Base-by-base conservation (phyloP, 1,140 invertebrate species). In the Cheumatopsyche charites region DNA sequence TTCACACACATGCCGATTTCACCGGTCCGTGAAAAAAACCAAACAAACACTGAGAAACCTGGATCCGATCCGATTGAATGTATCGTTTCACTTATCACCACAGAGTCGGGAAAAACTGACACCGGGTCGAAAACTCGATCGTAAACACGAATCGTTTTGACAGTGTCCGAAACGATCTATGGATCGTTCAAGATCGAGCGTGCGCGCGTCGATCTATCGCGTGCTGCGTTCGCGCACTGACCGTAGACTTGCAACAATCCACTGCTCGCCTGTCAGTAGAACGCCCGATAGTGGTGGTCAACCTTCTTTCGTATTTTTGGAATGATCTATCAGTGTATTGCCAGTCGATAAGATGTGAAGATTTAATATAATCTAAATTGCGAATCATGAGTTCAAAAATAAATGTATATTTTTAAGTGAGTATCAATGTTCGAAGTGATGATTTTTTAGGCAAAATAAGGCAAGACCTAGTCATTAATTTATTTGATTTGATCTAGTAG, bases 231-330 rank as follows among this genome's bases (percentile, higher is more conserved):
- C 25, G 66, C 45, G 66, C 66, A 68, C 66, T 68, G 66, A 65
- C 13, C 47, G 13, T 25, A 26, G 11, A 23, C 26, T 25, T 17
- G 65, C 65, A 23, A n/a, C 29, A 3, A 15, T 15, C 63, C 12
- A 66, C 66, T 68, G 43, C 43, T 47, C 66, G 55, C 47, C 66
- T 68, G 66, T 68, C 66, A 55, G 47, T 41, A 23, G 47, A 67
- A 13, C 26, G 23, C 21, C 13, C 4, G 7, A 6, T 41, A 41
- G 66, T 36, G 26, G 43, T 68, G 6, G 26, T 9, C 23, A 68
- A 68, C 66, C 4, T 55, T 68, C 29, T 55, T 55, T 13, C 5
- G 9, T n/a, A n/a, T n/a, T n/a, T n/a, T n/a, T n/a, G n/a, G n/a
- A n/a, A n/a, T n/a, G n/a, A n/a, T n/a, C n/a, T n/a, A n/a, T n/a